phyloP scores from a whole-genome alignment of 2,113 vertebrate species.

The Anolis sagrei region DNA sequence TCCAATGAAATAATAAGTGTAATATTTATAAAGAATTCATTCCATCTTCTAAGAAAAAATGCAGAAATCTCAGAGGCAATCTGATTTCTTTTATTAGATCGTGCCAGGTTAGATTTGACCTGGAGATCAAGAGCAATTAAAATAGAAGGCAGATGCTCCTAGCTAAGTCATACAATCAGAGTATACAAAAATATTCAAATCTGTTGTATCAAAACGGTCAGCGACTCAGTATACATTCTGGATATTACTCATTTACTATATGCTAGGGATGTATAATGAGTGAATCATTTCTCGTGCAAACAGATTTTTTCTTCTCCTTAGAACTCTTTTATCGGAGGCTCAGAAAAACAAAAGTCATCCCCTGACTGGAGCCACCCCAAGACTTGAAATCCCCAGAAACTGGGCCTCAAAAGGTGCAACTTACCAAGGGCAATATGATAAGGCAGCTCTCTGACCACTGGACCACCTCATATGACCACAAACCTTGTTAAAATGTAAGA shows the following conservation, averaged over 20 bases:
- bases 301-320: neutral
- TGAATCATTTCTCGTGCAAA: too few relatives aligned
- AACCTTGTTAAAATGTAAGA: too few relatives aligned
- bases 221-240: neutral
- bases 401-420: neutral
- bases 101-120: neutral
- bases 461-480: too few relatives aligned
- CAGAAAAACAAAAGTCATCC: too few relatives aligned
- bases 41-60: neutral
- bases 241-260: neutral
- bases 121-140: neutral
- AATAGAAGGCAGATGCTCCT: neutral
- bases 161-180: neutral
- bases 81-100: neutral
- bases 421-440: too few relatives aligned
- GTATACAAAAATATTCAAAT: neutral
- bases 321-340: too few relatives aligned
- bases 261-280: neutral
- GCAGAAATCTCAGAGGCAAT: neutral
- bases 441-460: too few relatives aligned
- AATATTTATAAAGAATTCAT: conserved; percentile 6
- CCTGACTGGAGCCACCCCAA: too few relatives aligned
- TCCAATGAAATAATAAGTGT: neutral
- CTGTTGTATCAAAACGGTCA: neutral
- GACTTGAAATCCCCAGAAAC: neutral